Base-by-base conservation (phyloP, 2,113 vertebrate genomes). In the Hyla sarda region DNA sequence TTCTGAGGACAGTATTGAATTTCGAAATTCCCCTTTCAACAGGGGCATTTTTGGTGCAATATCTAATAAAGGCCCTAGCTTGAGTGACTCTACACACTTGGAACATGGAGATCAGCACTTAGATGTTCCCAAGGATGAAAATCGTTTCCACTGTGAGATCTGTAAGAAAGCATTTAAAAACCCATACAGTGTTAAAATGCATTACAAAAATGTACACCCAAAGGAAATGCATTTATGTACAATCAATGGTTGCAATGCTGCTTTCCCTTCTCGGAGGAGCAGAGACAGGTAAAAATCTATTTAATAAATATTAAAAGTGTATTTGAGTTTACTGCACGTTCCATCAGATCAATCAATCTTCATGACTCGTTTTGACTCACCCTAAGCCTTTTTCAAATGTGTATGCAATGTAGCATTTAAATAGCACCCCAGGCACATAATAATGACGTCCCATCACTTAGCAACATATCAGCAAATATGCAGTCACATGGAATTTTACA, bases 101-200 rank as follows among this genome's bases (percentile, higher is more conserved):
- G 92, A 94, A 88, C 93, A 90, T 11, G 91, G 93, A 75, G 92
- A 91, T 10, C 92, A 92, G 5, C 56, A 85, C 2, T 77, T 92
- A 34, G 90, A 88, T 41, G 88, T 90, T 89, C 93, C 92, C 58
- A 93, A 91, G 89, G 95, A 95, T 67, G 94, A 96, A 78, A 90
- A 90, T 77, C 92, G 92, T 73, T 95, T 96, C 90, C 95, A 97
- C 90, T 99, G 97, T 81, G 95, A 97, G 90, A 94, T 97, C 93
- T 99, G 98, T 93, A 95, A 93, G 89, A 97, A 99, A 93, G 96
- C 95, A 81, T 99, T 99, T 92, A 98, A 98, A 91, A 99, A 97
- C 77, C 94, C 96, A 8, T 97, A 96, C 90, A 96, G 97, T 25
- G 94, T 98, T 82, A 99, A 97, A 92, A 94, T 96, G 92, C 97